Base-by-base conservation (phyloP, 2,797 vertebrate genomes). In the Sus cebifrons region DNA sequence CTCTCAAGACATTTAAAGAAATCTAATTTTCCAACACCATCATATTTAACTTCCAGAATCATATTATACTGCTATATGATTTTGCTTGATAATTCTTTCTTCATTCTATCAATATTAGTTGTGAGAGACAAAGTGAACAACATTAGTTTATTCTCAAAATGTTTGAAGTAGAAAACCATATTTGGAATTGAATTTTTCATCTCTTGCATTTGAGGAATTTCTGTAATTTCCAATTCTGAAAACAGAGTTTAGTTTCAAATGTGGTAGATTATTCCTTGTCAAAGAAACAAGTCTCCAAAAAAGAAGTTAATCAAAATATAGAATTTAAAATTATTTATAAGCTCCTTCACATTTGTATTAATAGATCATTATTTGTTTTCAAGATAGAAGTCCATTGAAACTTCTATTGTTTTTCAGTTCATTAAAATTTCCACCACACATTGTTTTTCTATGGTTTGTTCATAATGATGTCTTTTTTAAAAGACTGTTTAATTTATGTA, bases 1-100 rank as follows among this genome's bases (percentile, higher is more conserved):
- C 62, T 96, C 82, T 85, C 67, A 94, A 95, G 87, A 95, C 85
- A 91, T 18, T 88, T 96, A 70, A 84, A 89, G 58, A 89, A 94
- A 97, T 73, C 77, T 89, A 89, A 91, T 91, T 96, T 95, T 92
- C 86, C 25, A 96, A 70, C 5, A 84, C n/a, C 23, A 62, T 89
- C 58, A 70, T 40, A 81, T 91, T 96, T 95, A 91, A 62, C 62
- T 92, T 87, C 96, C 40, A 77, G 60, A 83, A 75, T 77, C 67
- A 73, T 79, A 91, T 79, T 60, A 40, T 54, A 73, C 23, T 62
- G 49, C 71, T 86, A 29, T 56, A 40, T 54, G 67, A 68, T 68
- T 90, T 94, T 82, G 75, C 77, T 81, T 68, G 49, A 68, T 86
- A 95, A 73, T 13, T 52, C 15, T 71, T 81, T 44, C 70, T 85